Evolutionary conservation across 2,888 invertebrate genomes (phyloP).

Genomic region (Xestia rhomboidea): DNA sequence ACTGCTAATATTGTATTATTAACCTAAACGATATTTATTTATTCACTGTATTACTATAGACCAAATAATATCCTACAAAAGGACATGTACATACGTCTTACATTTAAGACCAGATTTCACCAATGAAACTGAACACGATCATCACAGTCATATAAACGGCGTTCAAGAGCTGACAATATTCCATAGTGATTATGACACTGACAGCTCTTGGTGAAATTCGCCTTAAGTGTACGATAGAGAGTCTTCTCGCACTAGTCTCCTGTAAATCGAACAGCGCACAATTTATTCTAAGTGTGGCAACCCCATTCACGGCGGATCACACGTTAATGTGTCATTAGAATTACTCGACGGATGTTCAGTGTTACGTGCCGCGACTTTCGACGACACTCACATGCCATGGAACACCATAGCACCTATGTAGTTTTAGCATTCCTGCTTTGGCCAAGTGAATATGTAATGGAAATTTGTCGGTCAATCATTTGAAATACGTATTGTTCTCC

Average conservation of each 20-base stretch:
- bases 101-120: not conserved
- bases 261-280: not conserved
- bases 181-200: not conserved
- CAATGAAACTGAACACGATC: not conserved
- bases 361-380: slow-evolving; percentile 58
- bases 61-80: not conserved
- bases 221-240: not conserved
- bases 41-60: not conserved
- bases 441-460: not conserved
- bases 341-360: slow-evolving; percentile 58
- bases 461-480: not conserved
- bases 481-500: not conserved
- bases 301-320: slow-evolving; percentile 31
- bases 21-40: not conserved
- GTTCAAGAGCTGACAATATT: not conserved
- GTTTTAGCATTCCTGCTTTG: not conserved
- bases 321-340: slow-evolving; percentile 61
- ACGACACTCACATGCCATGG: slow-evolving; percentile 20
- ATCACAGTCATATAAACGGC: not conserved
- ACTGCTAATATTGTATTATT: not conserved
- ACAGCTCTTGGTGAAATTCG: not conserved
- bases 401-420: slow-evolving; percentile 22
- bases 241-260: not conserved
- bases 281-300: slow-evolving; percentile 34
- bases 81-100: not conserved